Percentiles rank a stretch among this genome's conserved stretches.
Evolutionary conservation across 2,888 invertebrate species (phyloP).

Genomic region (Odontocolon sp.): DNA sequence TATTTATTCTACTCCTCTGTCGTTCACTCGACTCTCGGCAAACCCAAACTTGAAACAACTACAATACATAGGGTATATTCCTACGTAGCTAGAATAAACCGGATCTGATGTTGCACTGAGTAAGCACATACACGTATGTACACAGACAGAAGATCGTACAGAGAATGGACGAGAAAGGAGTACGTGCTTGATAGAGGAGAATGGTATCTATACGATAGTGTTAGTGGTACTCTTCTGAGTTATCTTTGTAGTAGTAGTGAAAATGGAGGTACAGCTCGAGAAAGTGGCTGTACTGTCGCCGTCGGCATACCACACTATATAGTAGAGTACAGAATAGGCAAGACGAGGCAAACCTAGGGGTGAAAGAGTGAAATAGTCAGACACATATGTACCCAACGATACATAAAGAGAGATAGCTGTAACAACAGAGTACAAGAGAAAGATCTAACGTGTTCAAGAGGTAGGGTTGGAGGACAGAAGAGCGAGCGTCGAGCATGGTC

Average conservation of each 20-base stretch:
- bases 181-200: not conserved
- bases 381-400: not conserved
- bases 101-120: not conserved
- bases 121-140: not conserved
- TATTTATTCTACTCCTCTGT: not conserved
- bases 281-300: slow-evolving; percentile 27
- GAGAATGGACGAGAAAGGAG: not conserved
- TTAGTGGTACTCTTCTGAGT: not conserved
- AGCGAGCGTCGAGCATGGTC: slow-evolving; percentile 54
- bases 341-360: not conserved
- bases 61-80: not conserved
- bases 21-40: not conserved
- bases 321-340: not conserved
- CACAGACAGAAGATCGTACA: not conserved
- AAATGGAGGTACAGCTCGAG: slow-evolving; percentile 11
- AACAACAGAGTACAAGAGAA: not conserved
- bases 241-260: not conserved
- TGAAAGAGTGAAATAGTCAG: slow-evolving; percentile 19
- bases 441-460: not conserved
- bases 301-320: not conserved
- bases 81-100: not conserved
- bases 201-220: not conserved
- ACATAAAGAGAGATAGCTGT: slow-evolving; percentile 6
- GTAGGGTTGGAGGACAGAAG: not conserved
- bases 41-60: not conserved